A percentile compares a stretch with the other conserved stretches of the same genome.
Conservation (phyloP, 2,113 vertebrate species). For the Gila orcuttii region DNA sequence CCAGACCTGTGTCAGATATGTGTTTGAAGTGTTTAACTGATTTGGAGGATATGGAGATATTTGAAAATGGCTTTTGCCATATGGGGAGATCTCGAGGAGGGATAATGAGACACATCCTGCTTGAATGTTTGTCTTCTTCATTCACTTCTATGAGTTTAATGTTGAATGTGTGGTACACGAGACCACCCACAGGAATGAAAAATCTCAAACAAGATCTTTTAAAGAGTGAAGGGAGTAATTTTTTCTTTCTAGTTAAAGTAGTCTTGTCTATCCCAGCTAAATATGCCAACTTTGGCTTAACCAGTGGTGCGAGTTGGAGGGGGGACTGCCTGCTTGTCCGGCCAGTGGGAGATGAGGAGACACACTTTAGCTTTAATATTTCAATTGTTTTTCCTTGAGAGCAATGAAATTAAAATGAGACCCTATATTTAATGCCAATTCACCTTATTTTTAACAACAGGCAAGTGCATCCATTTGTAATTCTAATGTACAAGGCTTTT, state of each 20-base stretch:
- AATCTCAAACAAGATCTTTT: not conserved
- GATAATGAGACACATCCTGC: constrained; percentile 7
- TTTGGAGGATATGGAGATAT: constrained; percentile 33
- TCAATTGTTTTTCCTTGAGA: not conserved
- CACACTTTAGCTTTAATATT: not conserved
- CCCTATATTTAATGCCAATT: no score
- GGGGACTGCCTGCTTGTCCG: not conserved
- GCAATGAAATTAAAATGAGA: not conserved
- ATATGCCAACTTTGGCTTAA: not conserved
- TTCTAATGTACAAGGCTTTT: not conserved
- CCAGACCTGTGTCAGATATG: constrained; percentile 41
- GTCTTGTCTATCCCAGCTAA: not conserved
- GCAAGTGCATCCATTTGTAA: not conserved
- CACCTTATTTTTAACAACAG: no score
- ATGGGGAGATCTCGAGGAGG: not conserved
- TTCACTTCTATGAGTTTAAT: not conserved
- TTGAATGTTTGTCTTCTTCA: constrained; percentile 19
- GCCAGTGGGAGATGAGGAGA: not conserved
- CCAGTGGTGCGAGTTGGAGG: not conserved
- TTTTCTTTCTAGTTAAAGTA: not conserved
- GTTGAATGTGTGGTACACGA: not conserved
- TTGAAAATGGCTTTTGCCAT: constrained; percentile 27
- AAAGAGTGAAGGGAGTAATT: not conserved
- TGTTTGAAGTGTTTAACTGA: constrained; percentile 31
- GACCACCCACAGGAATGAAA: not conserved